Evolutionary conservation across 2,797 vertebrate species (phyloP).

Genomic region (Hydrolagus colliei): DNA sequence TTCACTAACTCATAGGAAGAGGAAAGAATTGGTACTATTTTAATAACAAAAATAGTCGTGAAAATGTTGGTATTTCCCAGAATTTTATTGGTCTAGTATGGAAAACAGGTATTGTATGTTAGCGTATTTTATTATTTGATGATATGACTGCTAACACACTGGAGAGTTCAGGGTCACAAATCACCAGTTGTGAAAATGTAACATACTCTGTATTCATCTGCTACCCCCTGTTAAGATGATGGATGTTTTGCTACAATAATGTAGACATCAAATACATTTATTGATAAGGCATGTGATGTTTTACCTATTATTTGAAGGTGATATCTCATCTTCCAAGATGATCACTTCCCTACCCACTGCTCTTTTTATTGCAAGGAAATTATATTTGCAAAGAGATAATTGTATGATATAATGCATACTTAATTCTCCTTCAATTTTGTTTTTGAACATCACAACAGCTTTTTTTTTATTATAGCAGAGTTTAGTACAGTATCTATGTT

Average conservation of each 20-base stretch:
- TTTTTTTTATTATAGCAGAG: too few species aligned
- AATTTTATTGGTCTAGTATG: not conserved
- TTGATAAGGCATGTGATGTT: not conserved
- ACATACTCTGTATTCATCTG: not conserved
- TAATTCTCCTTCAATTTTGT: too few species aligned
- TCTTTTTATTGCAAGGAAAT: too few species aligned
- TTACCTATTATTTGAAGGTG: not conserved
- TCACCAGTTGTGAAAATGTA: not conserved
- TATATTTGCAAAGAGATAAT: too few species aligned
- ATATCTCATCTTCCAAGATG: not conserved
- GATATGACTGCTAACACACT: not conserved
- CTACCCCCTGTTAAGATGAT: not conserved
- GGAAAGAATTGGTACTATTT: too few species aligned
- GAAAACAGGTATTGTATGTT: not conserved
- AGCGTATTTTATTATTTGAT: not conserved
- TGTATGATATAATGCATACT: too few species aligned
- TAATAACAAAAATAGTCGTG: not conserved
- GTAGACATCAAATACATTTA: not conserved
- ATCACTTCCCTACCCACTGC: too few species aligned
- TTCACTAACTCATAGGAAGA: not conserved
- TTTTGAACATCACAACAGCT: too few species aligned
- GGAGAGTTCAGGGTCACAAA: not conserved
- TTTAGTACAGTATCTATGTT: not conserved
- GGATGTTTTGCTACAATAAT: not conserved
- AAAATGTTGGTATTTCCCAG: not conserved